A percentile compares a stretch with the other conserved stretches of the same genome.
Conservation (phyloP, 2,797 vertebrate species). For the Tolypeutes matacus region DNA sequence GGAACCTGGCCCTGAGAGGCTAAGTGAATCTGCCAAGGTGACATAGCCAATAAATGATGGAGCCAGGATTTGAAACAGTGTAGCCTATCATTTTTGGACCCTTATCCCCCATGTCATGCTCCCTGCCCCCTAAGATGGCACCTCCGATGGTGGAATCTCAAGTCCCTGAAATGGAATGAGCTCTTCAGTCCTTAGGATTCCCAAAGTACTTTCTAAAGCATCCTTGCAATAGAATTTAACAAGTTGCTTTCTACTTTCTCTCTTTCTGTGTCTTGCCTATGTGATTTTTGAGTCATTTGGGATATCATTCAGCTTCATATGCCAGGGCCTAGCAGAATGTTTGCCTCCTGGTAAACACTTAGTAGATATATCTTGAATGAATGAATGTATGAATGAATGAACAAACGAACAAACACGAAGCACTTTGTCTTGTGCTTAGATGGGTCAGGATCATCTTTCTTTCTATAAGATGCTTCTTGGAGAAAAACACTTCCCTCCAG, state of each 20-base stretch:
- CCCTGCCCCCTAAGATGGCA: not conserved
- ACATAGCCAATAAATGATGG: not conserved
- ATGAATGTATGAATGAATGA: not conserved
- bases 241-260: not conserved
- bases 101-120: not conserved
- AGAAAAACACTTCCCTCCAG: constrained; percentile 60
- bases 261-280: not conserved
- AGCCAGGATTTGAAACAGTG: not conserved
- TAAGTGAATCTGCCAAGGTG: not conserved
- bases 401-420: not conserved
- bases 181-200: not conserved
- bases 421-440: not conserved
- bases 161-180: not conserved
- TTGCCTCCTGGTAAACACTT: not conserved
- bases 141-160: not conserved
- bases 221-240: not conserved
- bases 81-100: not conserved
- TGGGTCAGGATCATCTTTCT: not conserved
- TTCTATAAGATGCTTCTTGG: constrained; percentile 27
- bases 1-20: not conserved
- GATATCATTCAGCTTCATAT: not conserved
- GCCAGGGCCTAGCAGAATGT: not conserved
- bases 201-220: constrained; percentile 24
- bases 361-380: constrained; percentile 20
- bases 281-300: constrained; percentile 20